Evolutionary conservation across 2,888 invertebrate species (phyloP).

Genomic region (Lasioglossum morio): DNA sequence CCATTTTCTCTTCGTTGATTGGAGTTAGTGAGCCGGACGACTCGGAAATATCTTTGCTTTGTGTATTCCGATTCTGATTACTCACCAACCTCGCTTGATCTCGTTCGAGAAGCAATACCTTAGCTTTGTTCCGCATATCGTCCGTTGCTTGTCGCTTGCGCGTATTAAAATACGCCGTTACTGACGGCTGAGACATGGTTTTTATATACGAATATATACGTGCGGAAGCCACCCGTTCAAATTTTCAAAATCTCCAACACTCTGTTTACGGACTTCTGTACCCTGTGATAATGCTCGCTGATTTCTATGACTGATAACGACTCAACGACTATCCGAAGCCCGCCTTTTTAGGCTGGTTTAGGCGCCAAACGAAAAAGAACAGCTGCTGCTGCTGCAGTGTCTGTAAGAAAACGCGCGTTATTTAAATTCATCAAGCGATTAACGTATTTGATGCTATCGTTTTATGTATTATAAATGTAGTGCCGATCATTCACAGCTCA

Average conservation of each 20-base stretch:
- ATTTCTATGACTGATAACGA: neutral
- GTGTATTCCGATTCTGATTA: conserved; percentile 41
- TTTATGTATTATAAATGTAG: neutral
- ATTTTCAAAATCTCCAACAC: conserved; percentile 34
- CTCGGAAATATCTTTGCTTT: conserved; percentile 32
- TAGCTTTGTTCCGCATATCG: conserved; percentile 85
- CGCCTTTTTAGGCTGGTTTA: conserved; percentile 61
- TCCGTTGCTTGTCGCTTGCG: conserved; percentile 91
- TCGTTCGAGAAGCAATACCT: conserved; percentile 85
- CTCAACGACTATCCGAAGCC: conserved; percentile 13
- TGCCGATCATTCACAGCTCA: neutral
- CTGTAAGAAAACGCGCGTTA: conserved; percentile 12
- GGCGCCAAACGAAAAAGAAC: conserved; percentile 49
- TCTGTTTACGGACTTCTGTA: conserved; percentile 7
- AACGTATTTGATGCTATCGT: neutral
- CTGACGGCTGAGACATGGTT: conserved; percentile 92
- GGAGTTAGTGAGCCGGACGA: conserved; percentile 41
- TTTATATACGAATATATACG: conserved; percentile 61
- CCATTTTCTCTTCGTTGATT: conserved; percentile 55
- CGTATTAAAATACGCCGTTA: conserved; percentile 91
- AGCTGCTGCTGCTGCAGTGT: neutral
- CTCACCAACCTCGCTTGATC: conserved; percentile 55
- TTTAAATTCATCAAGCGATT: conserved; percentile 1
- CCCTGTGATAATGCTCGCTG: neutral
- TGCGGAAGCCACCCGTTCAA: conserved; percentile 43